These are phyloP conservation scores for Eutrigla gurnardus DNA, from an alignment of 2,797 vertebrate genomes.

Conservation along the genomic window DNA sequence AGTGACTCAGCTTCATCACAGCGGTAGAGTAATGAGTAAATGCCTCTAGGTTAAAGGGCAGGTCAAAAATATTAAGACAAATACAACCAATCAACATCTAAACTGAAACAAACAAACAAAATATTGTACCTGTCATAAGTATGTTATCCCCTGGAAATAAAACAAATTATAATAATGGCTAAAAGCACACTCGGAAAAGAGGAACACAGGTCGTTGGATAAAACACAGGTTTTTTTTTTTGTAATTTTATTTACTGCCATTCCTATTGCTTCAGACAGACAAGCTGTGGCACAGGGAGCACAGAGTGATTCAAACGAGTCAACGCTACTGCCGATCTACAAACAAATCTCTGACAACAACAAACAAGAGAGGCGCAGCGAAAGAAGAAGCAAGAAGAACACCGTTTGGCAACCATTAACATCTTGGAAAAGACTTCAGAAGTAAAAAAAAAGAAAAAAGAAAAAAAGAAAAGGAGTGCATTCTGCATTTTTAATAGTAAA, in stretches of 20 bases:
- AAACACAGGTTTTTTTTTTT: conserved; percentile 70
- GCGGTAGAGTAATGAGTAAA: conserved; percentile 3
- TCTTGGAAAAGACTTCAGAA: conserved; percentile 80
- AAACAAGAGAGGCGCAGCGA: conserved; percentile 77
- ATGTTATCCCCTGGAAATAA: conserved; percentile 7
- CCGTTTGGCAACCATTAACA: conserved; percentile 85
- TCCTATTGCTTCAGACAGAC: conserved; percentile 85
- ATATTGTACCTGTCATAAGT: conserved; percentile 7
- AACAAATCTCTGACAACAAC: conserved; percentile 80
- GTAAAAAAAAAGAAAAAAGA: conserved; percentile 80
- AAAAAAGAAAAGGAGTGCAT: conserved; percentile 78
- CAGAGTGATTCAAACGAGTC: conserved; percentile 79
- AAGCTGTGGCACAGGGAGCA: conserved; percentile 82
- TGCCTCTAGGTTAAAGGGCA: background rate
- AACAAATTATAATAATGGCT: conserved; percentile 13
- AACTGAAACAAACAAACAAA: conserved; percentile 22
- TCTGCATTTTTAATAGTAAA: conserved; percentile 81
- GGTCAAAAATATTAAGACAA: conserved; percentile 13
- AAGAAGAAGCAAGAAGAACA: conserved; percentile 80
- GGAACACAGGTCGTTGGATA: conserved; percentile 68
- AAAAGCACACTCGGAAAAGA: conserved; percentile 40
- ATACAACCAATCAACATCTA: background rate
- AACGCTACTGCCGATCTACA: conserved; percentile 78
- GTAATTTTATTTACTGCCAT: conserved; percentile 80
- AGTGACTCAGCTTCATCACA: conserved; percentile 12